Base-by-base conservation (phyloP, 2,797 vertebrate species). In the Petrocephalus schoutedeni region DNA sequence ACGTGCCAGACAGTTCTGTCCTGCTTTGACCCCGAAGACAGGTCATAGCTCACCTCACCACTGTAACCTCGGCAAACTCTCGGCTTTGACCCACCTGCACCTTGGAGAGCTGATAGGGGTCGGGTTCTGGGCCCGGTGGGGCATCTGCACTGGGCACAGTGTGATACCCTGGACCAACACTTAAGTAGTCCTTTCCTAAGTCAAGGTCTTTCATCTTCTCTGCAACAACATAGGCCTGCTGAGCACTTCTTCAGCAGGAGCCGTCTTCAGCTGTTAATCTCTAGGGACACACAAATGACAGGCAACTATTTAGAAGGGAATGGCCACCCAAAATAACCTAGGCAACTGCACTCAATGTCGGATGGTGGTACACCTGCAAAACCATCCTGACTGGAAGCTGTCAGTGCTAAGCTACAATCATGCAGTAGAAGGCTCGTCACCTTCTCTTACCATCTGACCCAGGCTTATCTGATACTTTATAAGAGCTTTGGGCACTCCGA, bases 141-240 rank as follows among this genome's bases (percentile, higher is more conserved):
- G 92, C 89, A 56, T 92, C 92, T 92, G 95, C 95, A 89, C 95
- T 94, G 57, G 93, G 93, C 90, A 96, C 95, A 10, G 92, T 95
- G 91, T 95, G 94, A 89, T 96, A 97, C 45, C 95, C 96, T 87
- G 96, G 94, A 89, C 96, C 96, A 91, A 96, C 95, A 92, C 96
- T 96, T 91, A 96, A 92, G 90, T 96, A 96, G 85, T 97, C 97
- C 94, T 95, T 96, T 94, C 97, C 96, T 95, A 96, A 95, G 94
- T 97, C 96, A 93, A 97, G 95, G 91, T 97, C 95, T 96, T 96
- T 98, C 97, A 98, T 98, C 94, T 96, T 97, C 93, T 94, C 90
- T 92, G 88, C 90, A 91, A 28, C 92, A 90, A 93, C 94, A 95
- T 94, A 91, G 92, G 94, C 93, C 89, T 86, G 36, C 88, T 59